Evolutionary conservation across 2,113 vertebrate genomes (phyloP).

Genomic region (Macrotus californicus): DNA sequence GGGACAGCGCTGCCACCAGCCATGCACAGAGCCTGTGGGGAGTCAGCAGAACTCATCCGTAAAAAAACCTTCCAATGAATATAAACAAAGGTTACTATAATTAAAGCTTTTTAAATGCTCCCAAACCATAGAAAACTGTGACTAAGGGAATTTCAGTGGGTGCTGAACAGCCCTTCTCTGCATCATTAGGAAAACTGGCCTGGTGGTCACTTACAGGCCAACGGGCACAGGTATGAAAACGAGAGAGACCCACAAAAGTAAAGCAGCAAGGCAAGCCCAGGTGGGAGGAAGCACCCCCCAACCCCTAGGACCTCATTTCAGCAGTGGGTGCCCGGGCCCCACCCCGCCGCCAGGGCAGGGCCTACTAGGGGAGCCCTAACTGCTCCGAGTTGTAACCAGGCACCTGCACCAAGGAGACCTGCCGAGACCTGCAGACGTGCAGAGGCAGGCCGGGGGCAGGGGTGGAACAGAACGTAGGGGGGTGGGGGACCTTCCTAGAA

Average conservation of each 20-base stretch:
- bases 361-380: neutral
- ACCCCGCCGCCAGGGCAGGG: fast-evolving
- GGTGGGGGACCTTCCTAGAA: fast-evolving
- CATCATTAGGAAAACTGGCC: neutral
- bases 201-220: neutral
- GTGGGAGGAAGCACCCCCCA: neutral
- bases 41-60: neutral
- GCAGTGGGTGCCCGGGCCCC: neutral
- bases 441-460: neutral
- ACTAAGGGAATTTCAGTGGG: neutral
- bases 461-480: neutral
- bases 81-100: neutral
- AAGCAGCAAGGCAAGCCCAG: neutral
- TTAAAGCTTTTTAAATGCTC: neutral
- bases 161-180: neutral
- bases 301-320: neutral
- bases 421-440: neutral
- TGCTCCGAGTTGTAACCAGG: neutral
- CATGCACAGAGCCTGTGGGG: neutral
- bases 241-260: neutral
- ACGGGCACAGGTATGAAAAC: neutral
- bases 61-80: neutral
- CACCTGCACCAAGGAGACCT: neutral
- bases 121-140: neutral
- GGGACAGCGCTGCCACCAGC: no score